phyloP scores from a whole-genome alignment of 2,113 vertebrate genomes.

The Megaptera novaeangliae region DNA sequence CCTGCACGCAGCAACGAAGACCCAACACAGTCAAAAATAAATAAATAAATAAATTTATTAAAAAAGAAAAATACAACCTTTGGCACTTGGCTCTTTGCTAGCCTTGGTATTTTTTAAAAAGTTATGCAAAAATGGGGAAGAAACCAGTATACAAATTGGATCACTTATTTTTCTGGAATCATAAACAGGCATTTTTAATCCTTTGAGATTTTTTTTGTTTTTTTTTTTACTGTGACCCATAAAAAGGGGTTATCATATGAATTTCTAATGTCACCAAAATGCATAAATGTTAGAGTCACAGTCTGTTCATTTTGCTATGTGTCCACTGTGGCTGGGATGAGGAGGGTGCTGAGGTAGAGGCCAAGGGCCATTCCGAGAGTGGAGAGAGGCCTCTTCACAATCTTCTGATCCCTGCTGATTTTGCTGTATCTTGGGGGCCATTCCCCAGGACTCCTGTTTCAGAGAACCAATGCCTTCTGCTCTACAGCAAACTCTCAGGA shows the following conservation, averaged over 20 bases:
- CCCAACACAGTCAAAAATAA: too few species aligned
- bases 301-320: background rate
- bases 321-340: background rate
- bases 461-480: background rate
- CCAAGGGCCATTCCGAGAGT: too few species aligned
- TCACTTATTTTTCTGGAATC: slow-evolving; percentile 29
- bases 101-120: background rate
- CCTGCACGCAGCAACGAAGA: too few species aligned
- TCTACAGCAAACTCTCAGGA: background rate
- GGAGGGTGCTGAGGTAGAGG: background rate
- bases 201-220: background rate
- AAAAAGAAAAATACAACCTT: too few species aligned
- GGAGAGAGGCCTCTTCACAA: too few species aligned
- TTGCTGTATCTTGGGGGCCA: background rate
- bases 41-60: too few species aligned
- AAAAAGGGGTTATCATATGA: slow-evolving; percentile 25
- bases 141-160: background rate
- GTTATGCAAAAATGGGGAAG: background rate
- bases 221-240: slow-evolving; percentile 32
- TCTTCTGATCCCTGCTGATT: background rate
- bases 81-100: background rate
- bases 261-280: slow-evolving; percentile 30
- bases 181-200: slow-evolving; percentile 43
- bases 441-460: background rate
- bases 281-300: background rate